Conservation (phyloP, 2,888 invertebrate species). For the Nemotelus pantherinus region DNA sequence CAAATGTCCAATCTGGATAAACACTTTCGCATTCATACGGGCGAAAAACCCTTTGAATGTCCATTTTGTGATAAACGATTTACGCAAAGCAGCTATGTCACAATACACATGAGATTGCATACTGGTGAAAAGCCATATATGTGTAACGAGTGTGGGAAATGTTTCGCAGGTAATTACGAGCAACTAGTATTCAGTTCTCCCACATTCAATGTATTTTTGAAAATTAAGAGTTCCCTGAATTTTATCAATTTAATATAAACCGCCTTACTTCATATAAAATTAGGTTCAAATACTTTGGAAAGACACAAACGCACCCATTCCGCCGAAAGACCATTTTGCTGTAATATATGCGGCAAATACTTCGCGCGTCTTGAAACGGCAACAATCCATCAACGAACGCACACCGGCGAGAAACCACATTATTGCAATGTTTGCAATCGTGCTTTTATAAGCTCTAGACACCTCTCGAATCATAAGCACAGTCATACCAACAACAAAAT, state of each 20-base stretch:
- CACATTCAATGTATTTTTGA: too few species aligned
- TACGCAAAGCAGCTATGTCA: constrained; percentile 49
- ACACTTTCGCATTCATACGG: constrained; percentile 51
- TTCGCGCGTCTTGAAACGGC: constrained; percentile 53
- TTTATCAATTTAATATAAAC: constrained; percentile 26
- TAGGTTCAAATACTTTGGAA: constrained; percentile 52
- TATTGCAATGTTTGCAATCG: constrained; percentile 52
- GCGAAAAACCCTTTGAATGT: constrained; percentile 50
- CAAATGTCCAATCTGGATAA: constrained; percentile 51
- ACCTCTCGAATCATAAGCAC: constrained; percentile 52
- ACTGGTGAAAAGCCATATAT: constrained; percentile 47
- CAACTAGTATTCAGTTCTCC: too few species aligned
- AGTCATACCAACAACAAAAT: constrained; percentile 52
- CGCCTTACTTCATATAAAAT: constrained; percentile 13
- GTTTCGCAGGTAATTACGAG: constrained; percentile 50
- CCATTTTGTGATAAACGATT: constrained; percentile 49
- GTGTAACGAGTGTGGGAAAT: constrained; percentile 52
- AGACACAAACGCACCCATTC: constrained; percentile 55
- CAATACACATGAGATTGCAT: constrained; percentile 50
- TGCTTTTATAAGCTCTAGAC: constrained; percentile 52
- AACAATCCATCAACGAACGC: constrained; percentile 52
- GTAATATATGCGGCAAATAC: constrained; percentile 51
- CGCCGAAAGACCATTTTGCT: constrained; percentile 52
- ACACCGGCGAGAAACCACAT: constrained; percentile 53
- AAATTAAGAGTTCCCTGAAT: neutral